Base-by-base conservation (phyloP, 2,888 invertebrate species). In the Xestia sexstrigata region DNA sequence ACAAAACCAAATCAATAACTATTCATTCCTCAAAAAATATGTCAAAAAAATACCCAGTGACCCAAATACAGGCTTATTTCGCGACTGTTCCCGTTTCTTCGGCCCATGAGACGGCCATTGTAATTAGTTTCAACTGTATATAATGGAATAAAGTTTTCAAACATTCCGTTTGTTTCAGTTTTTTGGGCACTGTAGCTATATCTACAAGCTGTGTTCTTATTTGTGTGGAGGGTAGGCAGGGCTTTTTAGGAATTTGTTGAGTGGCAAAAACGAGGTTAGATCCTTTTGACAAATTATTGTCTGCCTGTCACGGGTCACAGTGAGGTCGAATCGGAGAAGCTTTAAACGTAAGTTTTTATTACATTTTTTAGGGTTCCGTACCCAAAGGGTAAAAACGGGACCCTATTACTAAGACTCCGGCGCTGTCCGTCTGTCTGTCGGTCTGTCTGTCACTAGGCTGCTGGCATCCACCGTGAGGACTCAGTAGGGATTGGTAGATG, bases 81-180 rank as follows among this genome's bases (percentile, higher is more conserved):
- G 62, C 71, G 49, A 63, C 76, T 76, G 72, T 49, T 23, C 72
- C 17, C 66, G 35, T 84, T 84, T 76, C 81, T 80, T 68, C 45
- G n/a, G 63, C 72, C 76, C 83, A 67, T 26, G 84, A 83, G 80
- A 73, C 84, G 63, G 71, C 66, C 63, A 70, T 83, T 83, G 80
- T 83, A 83, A 83, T 83, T 83, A 83, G 72, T 76, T 73, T 55
- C 65, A 47, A 72, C 80, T 73, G 84, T 70, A 65, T 70, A 60
- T 83, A 83, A 80, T 76, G 80, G 80, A 23, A 26, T 35, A 72
- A 79, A 84, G 63, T 76, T 84, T 66, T 39, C 60, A 45, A 82
- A 58, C 80, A 70, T 73, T 75, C 49, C 23, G 17, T 7, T 45
- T 47, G 70, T 68, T 79, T 35, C 79, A 26, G 67, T 63, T 83